These are phyloP conservation scores for Speoplatyrhinus poulsoni DNA, from an alignment of 2,113 vertebrate species.

Conservation along the genomic window DNA sequence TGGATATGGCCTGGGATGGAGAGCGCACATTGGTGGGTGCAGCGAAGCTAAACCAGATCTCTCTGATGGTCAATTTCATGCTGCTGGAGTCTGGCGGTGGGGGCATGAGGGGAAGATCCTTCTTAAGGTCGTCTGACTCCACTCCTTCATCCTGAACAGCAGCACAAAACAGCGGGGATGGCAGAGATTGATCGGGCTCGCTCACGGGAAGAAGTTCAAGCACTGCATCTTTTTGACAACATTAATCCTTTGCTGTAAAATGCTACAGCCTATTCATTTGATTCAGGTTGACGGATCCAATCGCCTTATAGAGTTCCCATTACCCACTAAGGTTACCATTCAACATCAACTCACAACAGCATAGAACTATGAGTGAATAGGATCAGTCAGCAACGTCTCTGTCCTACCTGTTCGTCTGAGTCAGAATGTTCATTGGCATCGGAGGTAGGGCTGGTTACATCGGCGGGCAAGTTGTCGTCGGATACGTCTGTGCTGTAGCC, in stretches of 20 bases:
- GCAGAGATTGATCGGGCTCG: background rate
- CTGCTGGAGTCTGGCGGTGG: conserved; percentile 98
- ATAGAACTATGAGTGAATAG: background rate
- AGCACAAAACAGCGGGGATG: background rate
- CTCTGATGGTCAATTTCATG: conserved; percentile 95
- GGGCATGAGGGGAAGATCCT: conserved; percentile 93
- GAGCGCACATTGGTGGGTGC: conserved; percentile 96
- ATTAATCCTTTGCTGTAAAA: background rate
- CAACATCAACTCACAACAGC: background rate
- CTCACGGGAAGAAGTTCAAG: background rate
- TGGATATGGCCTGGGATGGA: conserved; percentile 86
- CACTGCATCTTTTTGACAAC: background rate
- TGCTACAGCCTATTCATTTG: background rate
- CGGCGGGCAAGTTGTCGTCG: conserved; percentile 91
- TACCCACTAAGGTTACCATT: background rate
- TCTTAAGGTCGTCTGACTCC: conserved; percentile 97
- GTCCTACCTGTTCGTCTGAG: conserved; percentile 91
- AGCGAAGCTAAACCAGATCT: conserved; percentile 99
- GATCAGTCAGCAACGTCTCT: background rate
- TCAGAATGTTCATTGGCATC: conserved; percentile 90
- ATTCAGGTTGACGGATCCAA: background rate
- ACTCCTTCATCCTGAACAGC: conserved; percentile 92
- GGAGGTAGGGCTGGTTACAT: conserved; percentile 83
- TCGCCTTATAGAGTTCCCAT: background rate
- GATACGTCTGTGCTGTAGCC: conserved; percentile 97